phyloP scores from a whole-genome alignment of 2,113 vertebrate species.

The Campylorhamphus procurvoides region DNA sequence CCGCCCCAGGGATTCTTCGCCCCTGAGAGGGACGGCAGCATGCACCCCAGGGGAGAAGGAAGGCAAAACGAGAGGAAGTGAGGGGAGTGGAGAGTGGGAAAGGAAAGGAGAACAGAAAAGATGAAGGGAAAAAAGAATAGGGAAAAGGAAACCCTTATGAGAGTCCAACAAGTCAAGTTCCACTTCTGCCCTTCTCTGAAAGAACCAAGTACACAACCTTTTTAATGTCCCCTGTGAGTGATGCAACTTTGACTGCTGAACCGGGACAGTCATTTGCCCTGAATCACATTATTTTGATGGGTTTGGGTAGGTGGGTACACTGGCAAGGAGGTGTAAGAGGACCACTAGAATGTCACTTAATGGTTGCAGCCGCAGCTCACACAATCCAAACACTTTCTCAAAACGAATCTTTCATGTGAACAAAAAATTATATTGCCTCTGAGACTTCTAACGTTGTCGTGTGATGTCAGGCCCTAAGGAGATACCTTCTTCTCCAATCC shows the following conservation, averaged over 20 bases:
- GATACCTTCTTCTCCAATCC: neutral
- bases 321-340: neutral
- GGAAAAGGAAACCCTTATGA: neutral
- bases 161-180: neutral
- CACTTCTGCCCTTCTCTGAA: neutral
- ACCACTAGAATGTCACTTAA: neutral
- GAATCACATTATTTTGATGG: neutral
- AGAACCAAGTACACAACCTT: rapidly evolving
- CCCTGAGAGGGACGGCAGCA: neutral
- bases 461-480: neutral
- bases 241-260: neutral
- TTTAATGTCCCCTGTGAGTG: neutral
- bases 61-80: neutral
- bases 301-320: neutral
- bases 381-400: neutral
- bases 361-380: neutral
- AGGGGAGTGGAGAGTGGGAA: neutral
- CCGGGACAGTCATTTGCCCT: neutral
- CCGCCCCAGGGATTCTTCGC: too few species aligned
- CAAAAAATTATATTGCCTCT: neutral
- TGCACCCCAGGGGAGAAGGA: neutral
- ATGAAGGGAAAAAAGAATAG: neutral
- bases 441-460: neutral
- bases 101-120: neutral
- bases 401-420: neutral